A percentile compares a stretch with the other conserved stretches of the same genome.
These are phyloP conservation scores for Mormyrus iriodes DNA, from an alignment of 2,113 vertebrate genomes.

Conservation along the genomic window DNA sequence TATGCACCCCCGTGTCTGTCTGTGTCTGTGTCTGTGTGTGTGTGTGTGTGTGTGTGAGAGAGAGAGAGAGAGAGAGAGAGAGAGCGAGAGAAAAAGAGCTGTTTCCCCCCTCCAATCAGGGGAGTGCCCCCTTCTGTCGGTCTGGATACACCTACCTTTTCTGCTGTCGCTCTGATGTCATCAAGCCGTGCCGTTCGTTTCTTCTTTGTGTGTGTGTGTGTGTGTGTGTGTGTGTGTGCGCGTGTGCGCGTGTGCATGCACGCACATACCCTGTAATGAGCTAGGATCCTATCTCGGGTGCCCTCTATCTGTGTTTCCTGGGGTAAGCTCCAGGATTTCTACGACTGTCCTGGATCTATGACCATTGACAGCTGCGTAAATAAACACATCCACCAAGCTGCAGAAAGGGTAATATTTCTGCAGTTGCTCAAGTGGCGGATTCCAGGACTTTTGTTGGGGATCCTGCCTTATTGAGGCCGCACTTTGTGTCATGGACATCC, in stretches of 20 bases:
- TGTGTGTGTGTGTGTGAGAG: too few species aligned
- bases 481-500: not conserved
- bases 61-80: too few species aligned
- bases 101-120: not conserved
- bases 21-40: too few species aligned
- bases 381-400: not conserved
- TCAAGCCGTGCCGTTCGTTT: not conserved
- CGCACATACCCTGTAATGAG: not conserved
- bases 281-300: not conserved
- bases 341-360: not conserved
- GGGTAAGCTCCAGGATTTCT: not conserved
- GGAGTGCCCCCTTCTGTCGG: not conserved
- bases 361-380: not conserved
- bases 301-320: not conserved
- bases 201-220: not conserved
- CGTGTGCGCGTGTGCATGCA: not conserved
- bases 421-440: not conserved
- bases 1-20: too few species aligned
- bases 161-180: not conserved
- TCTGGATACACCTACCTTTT: not conserved
- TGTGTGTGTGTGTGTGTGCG: not conserved
- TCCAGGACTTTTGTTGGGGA: not conserved
- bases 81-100: too few species aligned
- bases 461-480: not conserved
- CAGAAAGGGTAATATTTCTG: not conserved